Base-by-base conservation (phyloP, 2,113 vertebrate species). In the Ginglymostoma cirratum region DNA sequence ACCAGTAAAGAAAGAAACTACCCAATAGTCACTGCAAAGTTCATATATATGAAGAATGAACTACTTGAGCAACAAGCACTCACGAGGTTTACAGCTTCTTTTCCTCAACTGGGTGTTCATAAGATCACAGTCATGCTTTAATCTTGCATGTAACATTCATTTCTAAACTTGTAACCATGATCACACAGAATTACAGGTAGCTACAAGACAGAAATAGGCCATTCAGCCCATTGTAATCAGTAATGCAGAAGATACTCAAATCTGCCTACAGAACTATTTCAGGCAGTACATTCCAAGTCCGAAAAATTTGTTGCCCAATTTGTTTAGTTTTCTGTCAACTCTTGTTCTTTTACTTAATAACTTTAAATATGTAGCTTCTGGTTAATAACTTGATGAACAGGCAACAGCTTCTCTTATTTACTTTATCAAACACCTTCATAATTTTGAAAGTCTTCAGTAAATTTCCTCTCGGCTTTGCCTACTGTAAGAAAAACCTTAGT, bases 271-370 rank as follows among this genome's bases (percentile, higher is more conserved):
- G 1, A 4, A 72, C 24, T 7, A 8, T 72, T 72, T 30, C 30
- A 78, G 34, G 34, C 34, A 78, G 30, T 12, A 30, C 30, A 12
- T 14, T n/a, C 34, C 8, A 78, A 34, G 14, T 78, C 8, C 34
- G 3, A 78, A 78, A 8, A 78, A 34, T 14, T n/a, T 24, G 4
- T 34, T 78, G 12, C 27, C 0, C 15, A 38, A 38, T 96, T 96
- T 96, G 94, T 70, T 70, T 76, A 97, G 94, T 87, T 90, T 94
- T 95, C 5, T 96, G 30, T 96, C 90, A 38, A 83, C n/a, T 21
- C 34, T 83, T n/a, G n/a, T 34, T 42, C n/a, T 83, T 83, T 83
- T 21, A 17, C 78, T 61, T 17, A 19, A 80, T 19, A 5, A 38
- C n/a, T 5, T 42, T 83, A 17, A 83, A 83, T 19, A 2, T 10